Percentiles rank a stretch among this genome's conserved stretches.
These are phyloP conservation scores for Erpornis zantholeuca DNA, from an alignment of 2,113 vertebrate genomes.

Conservation along the genomic window DNA sequence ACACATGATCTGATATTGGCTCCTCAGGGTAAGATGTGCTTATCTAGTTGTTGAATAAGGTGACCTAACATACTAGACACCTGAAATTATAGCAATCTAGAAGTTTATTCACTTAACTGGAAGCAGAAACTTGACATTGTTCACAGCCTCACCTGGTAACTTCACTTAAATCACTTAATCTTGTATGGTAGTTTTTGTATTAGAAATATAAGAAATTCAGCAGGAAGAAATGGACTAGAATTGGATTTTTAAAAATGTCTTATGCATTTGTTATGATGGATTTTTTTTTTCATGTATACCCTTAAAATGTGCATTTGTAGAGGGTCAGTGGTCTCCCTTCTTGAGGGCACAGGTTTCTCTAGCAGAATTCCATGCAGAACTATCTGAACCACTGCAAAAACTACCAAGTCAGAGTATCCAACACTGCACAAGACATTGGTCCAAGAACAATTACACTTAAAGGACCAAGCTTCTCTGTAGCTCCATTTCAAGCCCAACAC, in stretches of 20 bases:
- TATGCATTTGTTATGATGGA: not conserved
- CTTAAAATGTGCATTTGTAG: not conserved
- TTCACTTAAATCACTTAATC: not conserved
- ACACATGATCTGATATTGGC: not conserved
- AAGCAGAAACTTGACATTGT: not conserved
- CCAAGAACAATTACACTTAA: not conserved
- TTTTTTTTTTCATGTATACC: accelerated
- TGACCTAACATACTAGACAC: not conserved
- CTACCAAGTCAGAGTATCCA: not conserved
- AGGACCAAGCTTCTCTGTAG: not conserved
- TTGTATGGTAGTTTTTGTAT: not conserved
- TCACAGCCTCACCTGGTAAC: not conserved
- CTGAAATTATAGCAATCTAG: not conserved
- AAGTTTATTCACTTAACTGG: not conserved
- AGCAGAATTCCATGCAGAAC: not conserved
- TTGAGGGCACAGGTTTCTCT: not conserved
- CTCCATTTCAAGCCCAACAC: not conserved
- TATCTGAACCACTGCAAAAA: not conserved
- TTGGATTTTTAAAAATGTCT: not conserved
- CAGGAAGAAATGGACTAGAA: not conserved
- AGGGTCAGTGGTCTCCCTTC: not conserved
- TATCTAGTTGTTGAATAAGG: not conserved
- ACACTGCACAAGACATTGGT: not conserved
- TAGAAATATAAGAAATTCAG: not conserved
- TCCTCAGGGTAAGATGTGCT: not conserved